Evolutionary conservation across 2,888 invertebrate species (phyloP).

Genomic region (Limnephilus marmoratus): DNA sequence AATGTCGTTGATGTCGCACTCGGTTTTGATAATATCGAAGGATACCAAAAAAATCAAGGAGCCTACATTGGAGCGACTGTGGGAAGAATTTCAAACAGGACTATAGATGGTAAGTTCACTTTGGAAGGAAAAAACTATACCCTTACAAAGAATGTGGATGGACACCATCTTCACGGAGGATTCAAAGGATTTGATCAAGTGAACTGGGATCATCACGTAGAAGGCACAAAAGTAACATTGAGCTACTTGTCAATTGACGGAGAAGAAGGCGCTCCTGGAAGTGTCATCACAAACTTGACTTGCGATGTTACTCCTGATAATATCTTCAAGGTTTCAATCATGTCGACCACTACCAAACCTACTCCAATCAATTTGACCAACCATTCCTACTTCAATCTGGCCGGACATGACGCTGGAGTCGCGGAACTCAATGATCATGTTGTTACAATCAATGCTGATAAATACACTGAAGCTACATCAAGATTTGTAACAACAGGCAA

Average conservation of each 20-base stretch:
- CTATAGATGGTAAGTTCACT: constrained; percentile 80
- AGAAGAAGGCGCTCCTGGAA: constrained; percentile 94
- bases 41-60: constrained; percentile 73
- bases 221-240: constrained; percentile 82
- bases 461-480: constrained; percentile 78
- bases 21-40: constrained; percentile 89
- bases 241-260: constrained; percentile 86
- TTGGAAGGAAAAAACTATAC: constrained; percentile 80
- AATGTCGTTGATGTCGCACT: constrained; percentile 85
- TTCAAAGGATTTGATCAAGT: constrained; percentile 89
- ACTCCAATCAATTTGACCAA: constrained; percentile 93
- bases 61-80: constrained; percentile 93
- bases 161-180: constrained; percentile 90
- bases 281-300: constrained; percentile 82
- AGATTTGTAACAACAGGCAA: constrained; percentile 82
- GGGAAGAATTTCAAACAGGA: constrained; percentile 91
- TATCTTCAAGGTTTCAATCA: constrained; percentile 85
- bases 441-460: constrained; percentile 86
- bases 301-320: constrained; percentile 87
- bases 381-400: constrained; percentile 94
- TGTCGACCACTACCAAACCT: constrained; percentile 85
- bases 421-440: constrained; percentile 82
- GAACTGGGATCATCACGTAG: constrained; percentile 82
- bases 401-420: constrained; percentile 88
- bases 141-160: constrained; percentile 84